A percentile compares a stretch with the other conserved stretches of the same genome.
phyloP scores from a whole-genome alignment of 2,113 vertebrate genomes.

The Eulemur rufifrons region DNA sequence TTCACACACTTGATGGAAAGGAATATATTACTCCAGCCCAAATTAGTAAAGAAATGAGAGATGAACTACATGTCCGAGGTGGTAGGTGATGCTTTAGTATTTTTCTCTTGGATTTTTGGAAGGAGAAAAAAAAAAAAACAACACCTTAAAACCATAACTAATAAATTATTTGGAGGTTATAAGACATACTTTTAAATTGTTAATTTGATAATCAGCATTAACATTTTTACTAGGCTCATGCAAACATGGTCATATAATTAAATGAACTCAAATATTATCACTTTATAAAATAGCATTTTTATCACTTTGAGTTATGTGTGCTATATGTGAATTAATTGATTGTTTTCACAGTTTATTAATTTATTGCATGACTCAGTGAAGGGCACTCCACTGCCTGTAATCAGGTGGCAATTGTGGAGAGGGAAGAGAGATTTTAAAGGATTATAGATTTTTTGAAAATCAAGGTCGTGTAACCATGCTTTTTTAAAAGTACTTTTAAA shows the following conservation, averaged over 20 bases:
- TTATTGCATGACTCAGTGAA: neutral
- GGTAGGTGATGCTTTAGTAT: conserved; percentile 84
- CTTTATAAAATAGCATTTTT: neutral
- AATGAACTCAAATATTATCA: conserved; percentile 1
- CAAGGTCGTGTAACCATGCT: neutral
- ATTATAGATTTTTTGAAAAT: neutral
- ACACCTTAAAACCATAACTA: neutral
- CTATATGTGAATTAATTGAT: neutral
- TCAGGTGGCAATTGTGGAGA: conserved; percentile 12
- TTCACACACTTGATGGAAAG: conserved; percentile 97
- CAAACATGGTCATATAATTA: neutral
- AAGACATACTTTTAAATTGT: neutral
- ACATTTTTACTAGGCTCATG: neutral
- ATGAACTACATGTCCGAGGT: conserved; percentile 94
- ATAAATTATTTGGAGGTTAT: neutral
- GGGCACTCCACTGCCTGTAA: neutral
- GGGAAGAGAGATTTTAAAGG: neutral
- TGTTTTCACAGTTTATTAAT: neutral
- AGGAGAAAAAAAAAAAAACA: neutral
- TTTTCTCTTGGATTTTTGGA: neutral
- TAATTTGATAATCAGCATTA: conserved; percentile 1
- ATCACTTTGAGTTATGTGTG: neutral
- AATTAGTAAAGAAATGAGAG: conserved; percentile 92
- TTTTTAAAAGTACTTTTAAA: neutral
- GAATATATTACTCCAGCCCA: conserved; percentile 96